Evolutionary conservation across 2,888 invertebrate species (phyloP).

Genomic region (Catonia carolina): DNA sequence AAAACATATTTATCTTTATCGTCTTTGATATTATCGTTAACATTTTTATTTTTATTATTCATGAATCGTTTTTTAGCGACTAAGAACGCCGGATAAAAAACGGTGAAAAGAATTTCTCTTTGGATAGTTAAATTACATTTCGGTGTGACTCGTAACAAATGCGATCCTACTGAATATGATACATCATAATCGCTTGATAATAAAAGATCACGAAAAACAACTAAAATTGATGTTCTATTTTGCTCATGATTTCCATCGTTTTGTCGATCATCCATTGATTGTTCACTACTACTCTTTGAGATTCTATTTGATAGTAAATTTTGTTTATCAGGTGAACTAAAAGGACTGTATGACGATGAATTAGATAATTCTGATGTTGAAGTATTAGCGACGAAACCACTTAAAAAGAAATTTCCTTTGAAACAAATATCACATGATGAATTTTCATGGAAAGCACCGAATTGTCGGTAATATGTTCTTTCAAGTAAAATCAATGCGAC

Average conservation of each 20-base stretch:
- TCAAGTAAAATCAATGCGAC: constrained; percentile 51
- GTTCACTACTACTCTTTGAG: no score
- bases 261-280: no score
- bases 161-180: constrained; percentile 51
- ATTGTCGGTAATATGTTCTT: constrained; percentile 52
- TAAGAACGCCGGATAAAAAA: constrained; percentile 55
- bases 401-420: constrained; percentile 15
- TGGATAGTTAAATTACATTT: constrained; percentile 50
- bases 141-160: constrained; percentile 52
- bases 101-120: constrained; percentile 51
- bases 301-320: no score
- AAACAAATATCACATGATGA: constrained; percentile 30
- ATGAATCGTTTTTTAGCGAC: constrained; percentile 49
- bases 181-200: constrained; percentile 50
- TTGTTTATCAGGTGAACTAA: no score
- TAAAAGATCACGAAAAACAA: constrained; percentile 52
- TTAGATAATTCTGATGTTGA: no score
- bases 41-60: constrained; percentile 40
- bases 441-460: constrained; percentile 44
- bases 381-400: no score
- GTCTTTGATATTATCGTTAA: constrained; percentile 41
- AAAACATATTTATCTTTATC: constrained; percentile 52
- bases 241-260: no score
- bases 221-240: constrained; percentile 41
- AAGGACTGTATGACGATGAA: no score